Percentiles rank a stretch among this genome's conserved stretches.
Conservation (phyloP, 1,140 invertebrate genomes). For the Rhynchophorus ferrugineus region DNA sequence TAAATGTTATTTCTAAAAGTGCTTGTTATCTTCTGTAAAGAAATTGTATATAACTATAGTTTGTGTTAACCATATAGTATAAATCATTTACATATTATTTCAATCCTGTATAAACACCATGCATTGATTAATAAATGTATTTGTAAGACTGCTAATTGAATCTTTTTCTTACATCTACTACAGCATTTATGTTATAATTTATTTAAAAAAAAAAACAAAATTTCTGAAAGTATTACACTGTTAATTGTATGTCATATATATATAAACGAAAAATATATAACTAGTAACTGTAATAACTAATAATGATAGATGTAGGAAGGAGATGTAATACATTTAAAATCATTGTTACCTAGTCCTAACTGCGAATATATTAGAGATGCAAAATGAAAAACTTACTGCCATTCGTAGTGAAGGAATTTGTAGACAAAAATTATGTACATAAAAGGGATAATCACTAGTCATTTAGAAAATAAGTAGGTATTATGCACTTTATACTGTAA, state of each 20-base stretch:
- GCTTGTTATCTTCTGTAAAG: neutral
- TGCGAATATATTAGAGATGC: slow-evolving; percentile 8
- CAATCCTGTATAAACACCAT: no score
- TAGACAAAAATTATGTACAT: slow-evolving; percentile 11
- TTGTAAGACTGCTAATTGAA: neutral
- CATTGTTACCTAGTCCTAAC: slow-evolving; percentile 5
- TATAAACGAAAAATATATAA: no score
- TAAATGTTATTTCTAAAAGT: neutral
- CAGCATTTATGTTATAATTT: no score
- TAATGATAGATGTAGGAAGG: neutral
- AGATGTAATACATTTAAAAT: neutral
- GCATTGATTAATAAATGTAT: neutral
- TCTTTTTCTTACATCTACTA: neutral
- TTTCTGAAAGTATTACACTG: no score
- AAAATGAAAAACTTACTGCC: slow-evolving; percentile 13
- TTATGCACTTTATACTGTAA: slow-evolving; percentile 20
- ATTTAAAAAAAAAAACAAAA: no score
- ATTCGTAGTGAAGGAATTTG: slow-evolving; percentile 5
- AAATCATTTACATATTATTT: no score
- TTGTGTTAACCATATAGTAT: neutral
- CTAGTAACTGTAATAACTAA: no score
- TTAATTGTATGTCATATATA: no score
- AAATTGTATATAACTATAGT: neutral
- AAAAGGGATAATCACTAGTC: slow-evolving; percentile 14
- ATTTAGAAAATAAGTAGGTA: slow-evolving; percentile 8